Percentiles rank a stretch among this genome's conserved stretches.
Conservation (phyloP, 2,797 vertebrate species). For the Hydrocynus forskahlii region DNA sequence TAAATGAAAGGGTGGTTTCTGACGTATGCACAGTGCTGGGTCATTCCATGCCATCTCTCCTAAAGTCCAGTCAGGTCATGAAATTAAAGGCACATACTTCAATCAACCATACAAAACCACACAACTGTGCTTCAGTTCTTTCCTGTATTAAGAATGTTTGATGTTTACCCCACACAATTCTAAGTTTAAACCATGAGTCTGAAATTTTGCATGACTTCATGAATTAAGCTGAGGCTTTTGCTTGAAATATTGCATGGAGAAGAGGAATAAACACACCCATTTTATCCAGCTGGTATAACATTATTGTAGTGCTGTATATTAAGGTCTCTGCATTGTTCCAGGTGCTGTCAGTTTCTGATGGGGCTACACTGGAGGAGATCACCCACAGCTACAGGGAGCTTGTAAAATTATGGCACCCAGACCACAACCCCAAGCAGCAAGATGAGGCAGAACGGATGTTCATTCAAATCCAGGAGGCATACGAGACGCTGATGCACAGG, state of each 20-base stretch:
- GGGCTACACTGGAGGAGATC: slow-evolving; percentile 84
- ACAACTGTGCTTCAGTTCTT: not conserved
- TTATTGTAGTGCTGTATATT: not conserved
- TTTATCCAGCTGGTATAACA: not conserved
- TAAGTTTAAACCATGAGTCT: not conserved
- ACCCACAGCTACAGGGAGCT: slow-evolving; percentile 81
- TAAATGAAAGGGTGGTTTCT: too few relatives aligned
- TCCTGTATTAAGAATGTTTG: not conserved
- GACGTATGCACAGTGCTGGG: too few relatives aligned
- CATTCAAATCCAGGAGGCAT: slow-evolving; percentile 86
- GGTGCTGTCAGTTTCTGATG: slow-evolving; percentile 79
- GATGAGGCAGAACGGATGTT: slow-evolving; percentile 84
- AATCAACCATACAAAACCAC: not conserved
- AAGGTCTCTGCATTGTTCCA: slow-evolving; percentile 59
- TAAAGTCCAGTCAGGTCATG: not conserved
- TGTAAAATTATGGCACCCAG: slow-evolving; percentile 90
- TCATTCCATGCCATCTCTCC: not conserved
- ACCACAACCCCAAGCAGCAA: slow-evolving; percentile 81
- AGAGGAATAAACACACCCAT: not conserved
- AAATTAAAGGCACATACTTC: not conserved
- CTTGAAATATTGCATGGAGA: not conserved
- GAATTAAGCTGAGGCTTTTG: not conserved
- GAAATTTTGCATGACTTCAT: not conserved
- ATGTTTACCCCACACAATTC: not conserved
- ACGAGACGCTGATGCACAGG: slow-evolving; percentile 78